A percentile compares a stretch with the other conserved stretches of the same genome.
Evolutionary conservation across 2,888 invertebrate genomes (phyloP).

Genomic region (Dusona sp.): DNA sequence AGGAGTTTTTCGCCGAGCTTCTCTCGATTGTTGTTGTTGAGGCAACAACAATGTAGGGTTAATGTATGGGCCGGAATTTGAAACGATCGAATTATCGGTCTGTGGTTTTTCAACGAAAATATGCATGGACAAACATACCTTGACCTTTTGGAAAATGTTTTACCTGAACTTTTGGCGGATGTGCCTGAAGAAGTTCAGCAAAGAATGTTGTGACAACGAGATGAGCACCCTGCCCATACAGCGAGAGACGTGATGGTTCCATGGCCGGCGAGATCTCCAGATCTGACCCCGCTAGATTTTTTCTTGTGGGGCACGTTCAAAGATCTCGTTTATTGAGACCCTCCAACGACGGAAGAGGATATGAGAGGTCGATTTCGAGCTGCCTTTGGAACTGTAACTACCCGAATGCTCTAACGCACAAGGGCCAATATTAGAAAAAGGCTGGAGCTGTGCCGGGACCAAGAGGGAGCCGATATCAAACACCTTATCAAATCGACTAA

Average conservation of each 20-base stretch:
- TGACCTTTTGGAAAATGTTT: constrained; percentile 38
- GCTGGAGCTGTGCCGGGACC: neutral
- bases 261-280: constrained; percentile 9
- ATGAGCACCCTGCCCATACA: constrained; percentile 49
- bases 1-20: too few species aligned
- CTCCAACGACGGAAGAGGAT: constrained; percentile 10
- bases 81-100: constrained; percentile 28
- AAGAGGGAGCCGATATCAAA: neutral
- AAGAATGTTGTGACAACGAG: constrained; percentile 50
- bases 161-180: constrained; percentile 24
- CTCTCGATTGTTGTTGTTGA: neutral
- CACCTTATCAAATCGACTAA: too few species aligned
- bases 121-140: neutral
- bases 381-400: neutral
- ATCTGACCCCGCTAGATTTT: constrained; percentile 15
- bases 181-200: constrained; percentile 25
- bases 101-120: constrained; percentile 19
- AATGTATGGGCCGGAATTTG: constrained; percentile 24
- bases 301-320: constrained; percentile 17
- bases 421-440: neutral
- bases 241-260: neutral
- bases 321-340: neutral
- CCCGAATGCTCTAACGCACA: neutral
- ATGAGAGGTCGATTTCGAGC: neutral
- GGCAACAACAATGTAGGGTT: constrained; percentile 21